These are phyloP conservation scores for Melanargia galathea DNA, from an alignment of 2,888 invertebrate genomes.

Conservation along the genomic window DNA sequence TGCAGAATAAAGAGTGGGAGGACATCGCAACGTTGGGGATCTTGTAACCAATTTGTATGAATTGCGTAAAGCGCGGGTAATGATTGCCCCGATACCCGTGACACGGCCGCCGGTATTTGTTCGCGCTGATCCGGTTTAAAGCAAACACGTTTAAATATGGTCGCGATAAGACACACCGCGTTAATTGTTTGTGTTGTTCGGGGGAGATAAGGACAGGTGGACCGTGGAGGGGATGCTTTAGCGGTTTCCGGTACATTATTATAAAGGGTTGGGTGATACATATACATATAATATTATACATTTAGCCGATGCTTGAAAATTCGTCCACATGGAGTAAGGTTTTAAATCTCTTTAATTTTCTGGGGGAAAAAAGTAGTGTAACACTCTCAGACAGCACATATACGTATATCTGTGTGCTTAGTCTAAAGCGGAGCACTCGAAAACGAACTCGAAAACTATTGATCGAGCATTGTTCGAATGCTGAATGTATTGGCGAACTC, in stretches of 20 bases:
- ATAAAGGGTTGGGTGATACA: neutral
- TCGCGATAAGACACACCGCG: slow-evolving; percentile 57
- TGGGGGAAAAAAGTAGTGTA: too few species aligned
- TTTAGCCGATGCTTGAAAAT: neutral
- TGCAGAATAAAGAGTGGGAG: slow-evolving; percentile 34
- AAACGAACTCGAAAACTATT: too few species aligned
- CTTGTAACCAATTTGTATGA: slow-evolving; percentile 61
- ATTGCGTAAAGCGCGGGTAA: slow-evolving; percentile 55
- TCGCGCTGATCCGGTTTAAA: slow-evolving; percentile 43
- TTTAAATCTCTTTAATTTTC: too few species aligned
- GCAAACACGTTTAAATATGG: slow-evolving; percentile 43
- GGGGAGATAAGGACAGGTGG: slow-evolving; percentile 36
- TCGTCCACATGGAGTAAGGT: too few species aligned
- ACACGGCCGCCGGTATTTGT: slow-evolving; percentile 51
- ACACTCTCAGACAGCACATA: too few species aligned
- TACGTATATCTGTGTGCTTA: too few species aligned
- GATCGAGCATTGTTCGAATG: too few species aligned
- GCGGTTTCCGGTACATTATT: slow-evolving; percentile 24
- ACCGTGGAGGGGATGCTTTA: slow-evolving; percentile 22
- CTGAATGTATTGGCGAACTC: too few species aligned
- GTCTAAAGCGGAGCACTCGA: too few species aligned
- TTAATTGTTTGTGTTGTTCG: slow-evolving; percentile 37
- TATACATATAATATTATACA: neutral
- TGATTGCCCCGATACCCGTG: slow-evolving; percentile 52
- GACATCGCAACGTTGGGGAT: slow-evolving; percentile 57